Conservation (phyloP, 2,113 vertebrate species). For the Gallinago media region DNA sequence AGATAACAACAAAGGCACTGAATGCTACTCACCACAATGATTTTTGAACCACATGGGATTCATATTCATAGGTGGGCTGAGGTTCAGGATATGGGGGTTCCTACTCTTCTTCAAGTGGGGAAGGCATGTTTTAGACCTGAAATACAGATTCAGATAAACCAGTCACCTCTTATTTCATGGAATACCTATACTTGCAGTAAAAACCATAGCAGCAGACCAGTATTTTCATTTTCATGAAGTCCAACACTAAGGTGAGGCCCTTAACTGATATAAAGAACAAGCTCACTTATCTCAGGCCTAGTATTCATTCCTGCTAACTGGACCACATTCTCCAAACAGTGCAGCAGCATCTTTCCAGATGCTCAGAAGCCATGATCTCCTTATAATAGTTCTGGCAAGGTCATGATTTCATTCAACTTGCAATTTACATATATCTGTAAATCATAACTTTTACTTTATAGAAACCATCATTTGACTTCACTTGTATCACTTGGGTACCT, state of each 20-base stretch:
- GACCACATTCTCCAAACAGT: neutral
- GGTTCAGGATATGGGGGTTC: constrained; percentile 93
- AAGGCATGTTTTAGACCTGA: constrained; percentile 93
- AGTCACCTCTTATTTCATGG: neutral
- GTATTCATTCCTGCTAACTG: neutral
- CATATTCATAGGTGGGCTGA: constrained; percentile 94
- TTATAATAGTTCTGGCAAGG: neutral
- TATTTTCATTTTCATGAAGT: neutral
- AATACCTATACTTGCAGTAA: neutral
- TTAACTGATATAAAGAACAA: neutral
- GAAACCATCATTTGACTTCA: neutral
- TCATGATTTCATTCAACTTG: neutral
- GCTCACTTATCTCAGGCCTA: neutral
- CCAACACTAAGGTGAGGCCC: neutral
- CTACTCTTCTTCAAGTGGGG: constrained; percentile 91
- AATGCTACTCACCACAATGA: constrained; percentile 82
- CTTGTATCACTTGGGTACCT: neutral
- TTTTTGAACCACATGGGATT: constrained; percentile 98
- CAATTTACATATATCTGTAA: neutral
- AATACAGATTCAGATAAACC: neutral
- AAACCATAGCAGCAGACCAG: neutral
- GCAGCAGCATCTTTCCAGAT: neutral
- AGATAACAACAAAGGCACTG: neutral
- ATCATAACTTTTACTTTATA: neutral
- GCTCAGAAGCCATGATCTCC: neutral